A percentile compares a stretch with the other conserved stretches of the same genome.
Evolutionary conservation across 2,888 invertebrate genomes (phyloP).

Genomic region (Microdon myrmicae): DNA sequence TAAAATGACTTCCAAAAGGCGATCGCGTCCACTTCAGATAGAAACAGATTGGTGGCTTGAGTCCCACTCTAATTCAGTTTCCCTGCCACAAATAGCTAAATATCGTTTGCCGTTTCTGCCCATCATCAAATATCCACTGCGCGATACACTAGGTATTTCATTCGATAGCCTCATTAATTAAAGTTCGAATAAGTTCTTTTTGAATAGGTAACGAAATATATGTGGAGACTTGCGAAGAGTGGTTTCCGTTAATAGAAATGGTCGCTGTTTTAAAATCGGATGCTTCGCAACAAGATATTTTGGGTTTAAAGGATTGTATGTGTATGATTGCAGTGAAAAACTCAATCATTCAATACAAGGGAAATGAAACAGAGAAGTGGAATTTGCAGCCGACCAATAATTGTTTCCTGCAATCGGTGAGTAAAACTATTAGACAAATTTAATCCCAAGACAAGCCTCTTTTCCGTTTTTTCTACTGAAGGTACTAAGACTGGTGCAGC

Average conservation of each 20-base stretch:
- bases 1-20: slow-evolving; percentile 63
- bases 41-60: slow-evolving; percentile 66
- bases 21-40: slow-evolving; percentile 61
- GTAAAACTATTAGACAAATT: background rate
- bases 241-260: slow-evolving; percentile 66
- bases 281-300: slow-evolving; percentile 56
- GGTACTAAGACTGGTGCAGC: slow-evolving; percentile 62
- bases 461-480: slow-evolving; percentile 30
- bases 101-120: slow-evolving; percentile 65
- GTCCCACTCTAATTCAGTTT: slow-evolving; percentile 61
- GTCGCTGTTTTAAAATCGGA: slow-evolving; percentile 59
- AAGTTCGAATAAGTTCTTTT: slow-evolving; percentile 3
- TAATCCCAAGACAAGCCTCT: background rate
- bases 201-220: slow-evolving; percentile 61
- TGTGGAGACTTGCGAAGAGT: slow-evolving; percentile 65
- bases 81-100: slow-evolving; percentile 65
- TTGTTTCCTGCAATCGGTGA: slow-evolving; percentile 65
- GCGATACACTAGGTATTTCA: slow-evolving; percentile 59
- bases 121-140: slow-evolving; percentile 62
- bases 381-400: slow-evolving; percentile 65
- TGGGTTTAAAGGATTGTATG: slow-evolving; percentile 62
- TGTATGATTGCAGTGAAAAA: slow-evolving; percentile 66
- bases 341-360: slow-evolving; percentile 63
- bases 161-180: background rate
- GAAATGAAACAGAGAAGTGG: slow-evolving; percentile 62